These are phyloP conservation scores for Pica pica DNA, from an alignment of 2,113 vertebrate species.

Conservation along the genomic window DNA sequence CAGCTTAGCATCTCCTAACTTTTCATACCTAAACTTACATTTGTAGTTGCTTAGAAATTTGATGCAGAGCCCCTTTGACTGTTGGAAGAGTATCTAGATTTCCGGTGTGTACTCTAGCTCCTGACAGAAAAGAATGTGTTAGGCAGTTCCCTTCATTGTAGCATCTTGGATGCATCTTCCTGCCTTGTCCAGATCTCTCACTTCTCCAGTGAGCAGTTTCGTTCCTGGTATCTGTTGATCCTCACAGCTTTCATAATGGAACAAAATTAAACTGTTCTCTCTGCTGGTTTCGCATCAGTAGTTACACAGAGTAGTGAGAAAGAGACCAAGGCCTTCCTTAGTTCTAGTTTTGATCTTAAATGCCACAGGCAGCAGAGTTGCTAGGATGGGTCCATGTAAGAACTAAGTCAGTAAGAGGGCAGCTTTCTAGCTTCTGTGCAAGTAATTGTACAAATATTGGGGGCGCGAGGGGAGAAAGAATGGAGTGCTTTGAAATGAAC, in stretches of 20 bases:
- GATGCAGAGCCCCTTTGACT: neutral
- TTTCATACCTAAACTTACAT: neutral
- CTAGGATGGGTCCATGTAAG: neutral
- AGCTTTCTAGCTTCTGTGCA: neutral
- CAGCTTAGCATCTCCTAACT: neutral
- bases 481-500: neutral
- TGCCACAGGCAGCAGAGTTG: neutral
- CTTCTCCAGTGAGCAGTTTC: neutral
- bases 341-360: neutral
- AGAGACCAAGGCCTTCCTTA: neutral
- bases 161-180: neutral
- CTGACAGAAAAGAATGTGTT: neutral
- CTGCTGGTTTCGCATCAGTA: neutral
- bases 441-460: neutral
- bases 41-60: neutral
- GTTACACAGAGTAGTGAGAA: neutral
- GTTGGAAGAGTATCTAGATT: fast-evolving
- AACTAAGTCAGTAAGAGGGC: neutral
- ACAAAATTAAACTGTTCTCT: neutral
- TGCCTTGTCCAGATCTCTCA: neutral
- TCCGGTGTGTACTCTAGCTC: neutral
- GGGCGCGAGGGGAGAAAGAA: neutral
- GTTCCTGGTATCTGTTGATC: neutral
- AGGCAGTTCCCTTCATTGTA: neutral
- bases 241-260: fast-evolving